Base-by-base conservation (phyloP, 2,797 vertebrate species). In the Perodicticus potto region DNA sequence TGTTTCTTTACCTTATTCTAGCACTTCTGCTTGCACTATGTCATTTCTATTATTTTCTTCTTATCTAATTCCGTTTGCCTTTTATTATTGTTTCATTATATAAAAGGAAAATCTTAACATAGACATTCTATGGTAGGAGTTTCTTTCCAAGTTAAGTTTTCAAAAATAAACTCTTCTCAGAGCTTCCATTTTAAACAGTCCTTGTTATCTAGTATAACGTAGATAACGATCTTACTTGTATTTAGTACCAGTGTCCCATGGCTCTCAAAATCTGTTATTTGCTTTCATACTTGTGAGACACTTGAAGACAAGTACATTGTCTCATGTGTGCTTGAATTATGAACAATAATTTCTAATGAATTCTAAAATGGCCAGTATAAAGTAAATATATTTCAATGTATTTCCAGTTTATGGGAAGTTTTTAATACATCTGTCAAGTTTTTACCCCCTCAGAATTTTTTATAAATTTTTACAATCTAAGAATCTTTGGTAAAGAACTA, bases 401-500 rank as follows among this genome's bases (percentile, higher is more conserved):
- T 88, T 83, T 88, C 70, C 40, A 74, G 63, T 53, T 53, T 67
- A 19, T 86, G 76, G 67, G 70, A 72, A 76, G 8, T 70, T 73
- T 84, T 72, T 27, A 23, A 0, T 23, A 77, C 11, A 72, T 76
- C 34, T 32, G 53, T 74, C 63, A 9, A 5, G 8, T 65, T 40
- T 83, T 96, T 88, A 34, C 16, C 76, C 65, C 57, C 45, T 43
- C 69, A 55, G 7, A 6, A 65, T 22, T 83, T 90, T 13, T 81
- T 72, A 90, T 3, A 61, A 40, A 63, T 86, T 80, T 94, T 92
- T 95, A 72, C n/a, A 91, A 49, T 59, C 77, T 88, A 67, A 91
- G 57, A 72, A 53, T 92, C 74, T 82, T 91, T 89, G 78, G 13
- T 74, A 78, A 78, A 93, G 57, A 93, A 61, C 72, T 63, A 86